Percentiles rank a stretch among this genome's conserved stretches.
Evolutionary conservation across 2,113 vertebrate genomes (phyloP).

Genomic region (Ochotona princeps): DNA sequence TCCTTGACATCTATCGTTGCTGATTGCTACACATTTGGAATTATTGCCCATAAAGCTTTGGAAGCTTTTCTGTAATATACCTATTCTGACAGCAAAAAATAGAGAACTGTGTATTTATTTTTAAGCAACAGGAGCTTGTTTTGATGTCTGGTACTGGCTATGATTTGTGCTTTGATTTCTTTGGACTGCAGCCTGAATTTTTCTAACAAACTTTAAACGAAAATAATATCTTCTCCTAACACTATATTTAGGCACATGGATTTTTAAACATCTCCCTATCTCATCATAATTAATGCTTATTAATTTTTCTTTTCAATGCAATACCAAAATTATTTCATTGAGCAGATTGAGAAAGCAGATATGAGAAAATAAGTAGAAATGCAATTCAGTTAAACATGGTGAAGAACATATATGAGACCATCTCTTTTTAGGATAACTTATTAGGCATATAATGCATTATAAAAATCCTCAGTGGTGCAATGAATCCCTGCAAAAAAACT

Average conservation of each 20-base stretch:
- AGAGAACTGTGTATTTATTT: constrained; percentile 26
- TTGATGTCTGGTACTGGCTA: constrained; percentile 11
- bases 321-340: background rate
- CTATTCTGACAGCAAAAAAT: background rate
- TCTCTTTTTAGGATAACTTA: background rate
- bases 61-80: background rate
- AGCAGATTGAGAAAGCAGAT: background rate
- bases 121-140: background rate
- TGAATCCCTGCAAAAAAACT: background rate
- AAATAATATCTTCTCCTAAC: constrained; percentile 30
- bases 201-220: constrained; percentile 42
- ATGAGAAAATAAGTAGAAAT: background rate
- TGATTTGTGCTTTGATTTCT: constrained; percentile 53
- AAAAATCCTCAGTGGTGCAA: background rate
- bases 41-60: background rate
- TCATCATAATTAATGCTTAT: background rate
- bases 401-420: background rate
- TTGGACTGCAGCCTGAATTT: constrained; percentile 33
- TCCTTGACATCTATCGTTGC: background rate
- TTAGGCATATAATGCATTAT: background rate
- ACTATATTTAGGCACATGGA: constrained; percentile 31
- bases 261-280: background rate
- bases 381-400: background rate
- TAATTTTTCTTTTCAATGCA: constrained; percentile 46
- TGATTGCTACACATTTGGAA: background rate